Percentiles rank a stretch among this genome's conserved stretches.
These are phyloP conservation scores for Epicauta chinensis DNA, from an alignment of 1,140 invertebrate species.

Conservation along the genomic window DNA sequence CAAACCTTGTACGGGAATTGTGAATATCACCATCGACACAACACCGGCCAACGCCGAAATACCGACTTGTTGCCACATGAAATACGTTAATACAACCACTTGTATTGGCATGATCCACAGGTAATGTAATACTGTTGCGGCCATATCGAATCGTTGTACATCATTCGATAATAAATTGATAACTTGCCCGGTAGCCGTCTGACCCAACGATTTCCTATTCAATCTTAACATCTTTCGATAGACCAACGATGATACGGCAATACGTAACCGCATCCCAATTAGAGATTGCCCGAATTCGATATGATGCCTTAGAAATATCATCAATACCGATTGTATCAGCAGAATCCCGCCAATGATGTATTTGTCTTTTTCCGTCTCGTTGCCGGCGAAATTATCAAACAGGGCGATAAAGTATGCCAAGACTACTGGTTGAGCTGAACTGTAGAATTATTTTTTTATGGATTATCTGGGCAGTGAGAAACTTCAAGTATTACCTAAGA, in stretches of 20 bases:
- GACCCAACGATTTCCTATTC: constrained; percentile 57
- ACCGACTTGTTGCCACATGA: constrained; percentile 65
- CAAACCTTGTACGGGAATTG: constrained; percentile 59
- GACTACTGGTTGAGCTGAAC: constrained; percentile 46
- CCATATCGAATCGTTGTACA: constrained; percentile 57
- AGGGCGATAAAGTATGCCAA: constrained; percentile 40
- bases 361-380: constrained; percentile 19
- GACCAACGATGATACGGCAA: constrained; percentile 54
- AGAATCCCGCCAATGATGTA: constrained; percentile 24
- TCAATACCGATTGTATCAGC: constrained; percentile 21
- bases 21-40: constrained; percentile 51
- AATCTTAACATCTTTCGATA: constrained; percentile 57
- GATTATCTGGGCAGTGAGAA: no score
- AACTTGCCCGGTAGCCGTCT: constrained; percentile 72
- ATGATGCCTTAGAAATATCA: constrained; percentile 37
- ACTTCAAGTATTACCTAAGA: not conserved
- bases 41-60: constrained; percentile 66
- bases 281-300: constrained; percentile 42
- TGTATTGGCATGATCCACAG: constrained; percentile 68
- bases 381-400: constrained; percentile 10
- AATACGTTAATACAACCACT: constrained; percentile 47
- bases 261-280: constrained; percentile 54
- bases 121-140: constrained; percentile 55
- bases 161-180: constrained; percentile 84
- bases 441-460: constrained; percentile 18